These are phyloP conservation scores for Scelioninae gen. 1 DNA, from an alignment of 2,888 invertebrate genomes.

Conservation along the genomic window DNA sequence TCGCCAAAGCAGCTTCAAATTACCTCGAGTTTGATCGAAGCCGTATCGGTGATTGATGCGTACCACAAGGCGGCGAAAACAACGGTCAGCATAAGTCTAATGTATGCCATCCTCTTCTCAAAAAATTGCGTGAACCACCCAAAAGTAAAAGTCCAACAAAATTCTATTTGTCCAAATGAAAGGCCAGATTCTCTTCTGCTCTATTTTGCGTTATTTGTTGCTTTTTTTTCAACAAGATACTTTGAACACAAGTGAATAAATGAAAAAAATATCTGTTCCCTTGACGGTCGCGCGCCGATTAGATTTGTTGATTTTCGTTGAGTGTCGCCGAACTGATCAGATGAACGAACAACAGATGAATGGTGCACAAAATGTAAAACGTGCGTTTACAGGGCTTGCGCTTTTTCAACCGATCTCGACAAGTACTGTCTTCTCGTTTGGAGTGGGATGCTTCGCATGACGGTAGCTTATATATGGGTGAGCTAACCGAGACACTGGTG, in stretches of 20 bases:
- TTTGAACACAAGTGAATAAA: neutral
- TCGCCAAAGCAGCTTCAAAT: conserved; percentile 12
- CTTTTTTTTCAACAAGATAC: too few relatives aligned
- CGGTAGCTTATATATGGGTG: conserved; percentile 82
- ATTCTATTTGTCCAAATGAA: neutral
- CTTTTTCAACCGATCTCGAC: conserved; percentile 75
- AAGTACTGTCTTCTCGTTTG: conserved; percentile 81
- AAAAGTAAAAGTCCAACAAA: neutral
- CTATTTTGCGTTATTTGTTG: too few relatives aligned
- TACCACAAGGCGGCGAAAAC: conserved; percentile 72
- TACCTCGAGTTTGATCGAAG: conserved; percentile 74
- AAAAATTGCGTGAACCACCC: neutral
- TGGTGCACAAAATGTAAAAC: conserved; percentile 60
- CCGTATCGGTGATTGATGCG: conserved; percentile 74
- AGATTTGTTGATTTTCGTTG: neutral
- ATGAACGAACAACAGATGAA: conserved; percentile 49
- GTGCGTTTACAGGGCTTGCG: conserved; percentile 64
- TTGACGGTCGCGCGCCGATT: conserved; percentile 4
- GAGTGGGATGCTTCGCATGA: conserved; percentile 81
- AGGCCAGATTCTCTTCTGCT: too few relatives aligned
- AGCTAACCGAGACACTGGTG: conserved; percentile 77
- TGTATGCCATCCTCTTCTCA: conserved; percentile 71
- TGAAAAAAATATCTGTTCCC: too few relatives aligned
- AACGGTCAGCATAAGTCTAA: conserved; percentile 66
- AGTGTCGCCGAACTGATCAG: conserved; percentile 45